These are phyloP conservation scores for Darevskia nairensis DNA, from an alignment of 2,797 vertebrate species.

Conservation along the genomic window DNA sequence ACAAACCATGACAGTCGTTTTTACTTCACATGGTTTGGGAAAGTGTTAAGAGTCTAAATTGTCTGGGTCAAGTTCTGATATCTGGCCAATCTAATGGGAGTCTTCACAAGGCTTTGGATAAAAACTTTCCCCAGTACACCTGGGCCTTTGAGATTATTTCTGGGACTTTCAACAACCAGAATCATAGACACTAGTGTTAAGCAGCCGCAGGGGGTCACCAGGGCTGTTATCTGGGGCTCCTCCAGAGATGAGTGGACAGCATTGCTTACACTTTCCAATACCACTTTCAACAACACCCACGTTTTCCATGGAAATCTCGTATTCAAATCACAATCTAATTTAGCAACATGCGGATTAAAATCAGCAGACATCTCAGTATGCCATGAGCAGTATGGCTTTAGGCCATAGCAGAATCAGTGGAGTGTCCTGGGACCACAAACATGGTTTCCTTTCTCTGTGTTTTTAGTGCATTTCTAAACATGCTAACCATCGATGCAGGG, in stretches of 20 bases:
- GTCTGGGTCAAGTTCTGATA: neutral
- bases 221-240: neutral
- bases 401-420: conserved; percentile 37
- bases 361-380: conserved; percentile 16
- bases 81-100: neutral
- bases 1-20: neutral
- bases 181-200: neutral
- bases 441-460: neutral
- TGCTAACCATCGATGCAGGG: neutral
- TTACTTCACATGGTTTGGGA: neutral
- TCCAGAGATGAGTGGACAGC: neutral
- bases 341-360: conserved; percentile 7
- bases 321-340: conserved; percentile 34
- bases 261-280: neutral
- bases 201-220: neutral
- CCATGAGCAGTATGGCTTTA: conserved; percentile 45
- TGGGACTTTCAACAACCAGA: neutral
- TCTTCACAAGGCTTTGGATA: conserved; percentile 37
- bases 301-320: conserved; percentile 1
- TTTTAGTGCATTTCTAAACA: conserved; percentile 31
- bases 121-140: neutral
- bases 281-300: neutral
- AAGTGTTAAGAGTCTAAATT: neutral
- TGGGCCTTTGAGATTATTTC: neutral
- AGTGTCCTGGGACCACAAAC: neutral